Evolutionary conservation across 2,888 invertebrate genomes (phyloP), one percentile per base, ranked within the genome.

Genomic region (Eubasilissa splendida): DNA sequence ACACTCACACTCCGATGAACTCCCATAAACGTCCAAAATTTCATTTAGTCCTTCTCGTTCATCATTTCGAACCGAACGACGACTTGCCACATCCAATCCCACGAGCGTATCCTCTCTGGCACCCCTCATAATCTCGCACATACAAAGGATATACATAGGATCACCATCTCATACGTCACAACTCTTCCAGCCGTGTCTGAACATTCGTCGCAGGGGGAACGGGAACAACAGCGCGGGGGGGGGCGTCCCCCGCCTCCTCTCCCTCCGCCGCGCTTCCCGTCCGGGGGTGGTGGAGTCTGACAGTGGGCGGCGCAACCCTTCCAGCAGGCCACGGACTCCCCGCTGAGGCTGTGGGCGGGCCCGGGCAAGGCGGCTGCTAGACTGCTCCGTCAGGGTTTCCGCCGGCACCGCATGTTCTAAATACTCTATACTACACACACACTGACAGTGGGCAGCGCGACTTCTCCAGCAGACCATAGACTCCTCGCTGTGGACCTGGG

Each of bases 201-300:
- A 91, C 95, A 94, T 91, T 96, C 95, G 91, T 96, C 96, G 91
- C 92, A 91, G 88, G 93, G 92, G 88, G 95, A 94, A 88, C 92
- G 92, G 92, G 91, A 92, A 89, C 93, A 91, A 87, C 92, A 95
- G 88, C 93, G 90, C 87, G 90, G 90, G 89, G 92, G 91, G 89
- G 92, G 91, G 87, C 92, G 95, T 88, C 94, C 95, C 88, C 95
- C 95, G 88, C 96, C 96, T 85, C 95, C 95, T 88, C 93, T 95
- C 90, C 95, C 94, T 85, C 95, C 95, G 85, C 94, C 94, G 88
- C 92, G 94, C 87, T 95, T 94, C 91, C 94, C 94, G 87, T 93
- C 93, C 91, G 93, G 94, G 91, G 93, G 94, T 85, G 90, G 90
- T 89, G 89, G 90, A 91, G 95, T 95, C 92, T 95, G 95, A 95